A percentile compares a stretch with the other conserved stretches of the same genome.
Conservation (phyloP, 2,888 invertebrate genomes). For the Cremastobaeus sp. region DNA sequence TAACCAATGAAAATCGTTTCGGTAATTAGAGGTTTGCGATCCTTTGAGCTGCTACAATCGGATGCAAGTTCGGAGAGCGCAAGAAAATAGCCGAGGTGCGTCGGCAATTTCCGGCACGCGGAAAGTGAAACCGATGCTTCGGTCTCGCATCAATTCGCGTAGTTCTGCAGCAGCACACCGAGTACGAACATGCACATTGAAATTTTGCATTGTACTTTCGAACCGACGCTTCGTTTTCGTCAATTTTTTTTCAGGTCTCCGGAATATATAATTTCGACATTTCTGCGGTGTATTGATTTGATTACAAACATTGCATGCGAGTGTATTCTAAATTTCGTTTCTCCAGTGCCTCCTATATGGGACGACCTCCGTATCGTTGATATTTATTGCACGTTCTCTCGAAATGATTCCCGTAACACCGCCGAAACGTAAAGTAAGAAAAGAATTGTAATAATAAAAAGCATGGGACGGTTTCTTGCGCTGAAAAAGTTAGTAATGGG, state of each 20-base stretch:
- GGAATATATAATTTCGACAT: no score
- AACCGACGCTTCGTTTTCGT: neutral
- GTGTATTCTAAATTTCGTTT: conserved; percentile 19
- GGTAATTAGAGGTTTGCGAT: conserved; percentile 65
- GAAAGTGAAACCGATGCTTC: conserved; percentile 42
- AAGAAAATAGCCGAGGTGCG: conserved; percentile 22
- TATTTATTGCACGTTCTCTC: conserved; percentile 32
- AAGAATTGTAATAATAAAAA: conserved; percentile 56
- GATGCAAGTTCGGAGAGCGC: conserved; percentile 19
- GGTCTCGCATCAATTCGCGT: conserved; percentile 1
- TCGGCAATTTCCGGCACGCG: conserved; percentile 56
- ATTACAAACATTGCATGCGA: no score
- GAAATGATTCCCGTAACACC: conserved; percentile 8
- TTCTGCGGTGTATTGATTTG: no score
- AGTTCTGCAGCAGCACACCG: conserved; percentile 13
- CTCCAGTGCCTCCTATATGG: no score
- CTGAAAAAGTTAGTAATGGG: conserved; percentile 53
- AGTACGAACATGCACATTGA: neutral
- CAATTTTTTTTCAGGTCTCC: no score
- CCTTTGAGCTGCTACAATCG: conserved; percentile 28
- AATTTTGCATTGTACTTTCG: no score
- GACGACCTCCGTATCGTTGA: conserved; percentile 23
- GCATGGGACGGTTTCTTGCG: conserved; percentile 32
- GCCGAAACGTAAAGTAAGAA: conserved; percentile 31
- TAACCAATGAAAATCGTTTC: conserved; percentile 71